A percentile compares a stretch with the other conserved stretches of the same genome.
These are phyloP conservation scores for Trichonephila clavata DNA, from an alignment of 1,140 invertebrate genomes.

Conservation along the genomic window DNA sequence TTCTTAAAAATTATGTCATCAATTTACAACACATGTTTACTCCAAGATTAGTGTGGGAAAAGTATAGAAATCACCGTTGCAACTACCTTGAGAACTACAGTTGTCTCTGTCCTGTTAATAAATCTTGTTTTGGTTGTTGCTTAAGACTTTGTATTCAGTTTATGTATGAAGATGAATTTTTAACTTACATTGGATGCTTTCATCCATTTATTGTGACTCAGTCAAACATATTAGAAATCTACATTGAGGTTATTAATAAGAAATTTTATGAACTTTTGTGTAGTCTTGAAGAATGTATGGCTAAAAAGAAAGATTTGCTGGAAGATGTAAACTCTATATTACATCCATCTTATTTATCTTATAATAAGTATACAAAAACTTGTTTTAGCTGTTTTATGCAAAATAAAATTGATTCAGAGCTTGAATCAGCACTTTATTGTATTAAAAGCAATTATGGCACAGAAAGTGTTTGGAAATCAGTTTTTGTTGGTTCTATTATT, in stretches of 20 bases:
- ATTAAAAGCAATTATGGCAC: constrained; percentile 29
- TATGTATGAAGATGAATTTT: constrained; percentile 55
- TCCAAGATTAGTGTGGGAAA: constrained; percentile 59
- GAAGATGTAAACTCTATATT: constrained; percentile 46
- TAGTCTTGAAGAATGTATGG: neutral
- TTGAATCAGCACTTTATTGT: constrained; percentile 41
- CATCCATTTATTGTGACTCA: constrained; percentile 58
- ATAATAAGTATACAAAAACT: neutral
- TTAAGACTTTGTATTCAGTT: constrained; percentile 37
- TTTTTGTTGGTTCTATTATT: constrained; percentile 44
- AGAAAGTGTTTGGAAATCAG: constrained; percentile 34
- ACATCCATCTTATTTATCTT: neutral
- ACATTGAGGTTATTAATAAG: constrained; percentile 52
- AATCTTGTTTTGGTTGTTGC: constrained; percentile 54
- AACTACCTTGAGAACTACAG: constrained; percentile 22
- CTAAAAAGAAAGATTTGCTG: neutral
- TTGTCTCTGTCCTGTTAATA: neutral
- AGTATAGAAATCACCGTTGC: constrained; percentile 13
- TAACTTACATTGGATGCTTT: constrained; percentile 62
- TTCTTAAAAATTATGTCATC: constrained; percentile 17
- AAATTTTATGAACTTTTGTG: constrained; percentile 52
- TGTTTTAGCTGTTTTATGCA: constrained; percentile 67
- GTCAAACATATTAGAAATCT: constrained; percentile 49
- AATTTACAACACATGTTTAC: constrained; percentile 40
- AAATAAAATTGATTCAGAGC: constrained; percentile 18